phyloP scores from a whole-genome alignment of 2,797 vertebrate species.

The Coregonus sp. region DNA sequence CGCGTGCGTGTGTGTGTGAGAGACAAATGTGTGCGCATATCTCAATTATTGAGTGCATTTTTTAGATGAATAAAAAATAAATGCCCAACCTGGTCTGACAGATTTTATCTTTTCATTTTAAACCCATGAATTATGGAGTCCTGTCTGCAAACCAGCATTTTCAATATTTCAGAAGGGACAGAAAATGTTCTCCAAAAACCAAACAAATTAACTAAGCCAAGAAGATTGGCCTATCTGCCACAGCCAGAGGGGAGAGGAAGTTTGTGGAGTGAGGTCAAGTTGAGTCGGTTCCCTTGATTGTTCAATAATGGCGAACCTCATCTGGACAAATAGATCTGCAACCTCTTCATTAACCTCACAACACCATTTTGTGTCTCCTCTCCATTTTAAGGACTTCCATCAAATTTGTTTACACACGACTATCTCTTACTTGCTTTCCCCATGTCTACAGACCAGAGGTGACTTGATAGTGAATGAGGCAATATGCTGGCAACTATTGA shows the following conservation, averaged over 20 bases:
- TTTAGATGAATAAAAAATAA: constrained; percentile 40
- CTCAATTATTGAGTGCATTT: constrained; percentile 40
- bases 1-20: no score
- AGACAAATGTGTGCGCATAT: no score
- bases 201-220: constrained; percentile 38
- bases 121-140: constrained; percentile 47
- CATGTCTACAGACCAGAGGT: not conserved
- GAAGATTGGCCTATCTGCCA: constrained; percentile 12
- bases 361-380: not conserved
- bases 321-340: not conserved
- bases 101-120: constrained; percentile 51
- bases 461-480: not conserved
- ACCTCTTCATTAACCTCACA: not conserved
- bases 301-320: no score
- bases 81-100: constrained; percentile 27
- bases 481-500: not conserved
- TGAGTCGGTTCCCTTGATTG: not conserved
- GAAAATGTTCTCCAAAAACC: constrained; percentile 35
- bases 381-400: not conserved
- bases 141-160: constrained; percentile 46
- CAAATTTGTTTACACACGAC: not conserved
- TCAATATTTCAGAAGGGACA: constrained; percentile 49
- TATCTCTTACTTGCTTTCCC: not conserved
- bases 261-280: not conserved
- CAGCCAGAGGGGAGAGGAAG: not conserved